These are phyloP conservation scores for Mythimna pallens DNA, from an alignment of 2,888 invertebrate species.

Conservation along the genomic window DNA sequence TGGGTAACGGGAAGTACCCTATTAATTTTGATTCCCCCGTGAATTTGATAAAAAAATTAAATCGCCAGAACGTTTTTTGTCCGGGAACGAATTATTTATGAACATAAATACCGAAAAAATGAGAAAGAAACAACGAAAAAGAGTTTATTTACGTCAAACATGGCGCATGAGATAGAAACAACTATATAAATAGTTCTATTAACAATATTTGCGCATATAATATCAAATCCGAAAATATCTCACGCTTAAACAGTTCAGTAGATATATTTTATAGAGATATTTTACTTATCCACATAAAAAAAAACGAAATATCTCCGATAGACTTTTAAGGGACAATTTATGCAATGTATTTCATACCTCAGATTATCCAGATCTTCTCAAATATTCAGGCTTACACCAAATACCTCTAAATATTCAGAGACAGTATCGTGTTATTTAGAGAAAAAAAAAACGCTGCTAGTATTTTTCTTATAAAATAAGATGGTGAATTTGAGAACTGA, in stretches of 20 bases:
- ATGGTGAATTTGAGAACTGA: slow-evolving; percentile 12
- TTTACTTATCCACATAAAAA: slow-evolving; percentile 43
- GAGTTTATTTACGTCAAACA: too few species aligned
- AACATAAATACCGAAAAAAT: neutral
- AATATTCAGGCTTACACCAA: slow-evolving; percentile 63
- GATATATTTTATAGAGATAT: slow-evolving; percentile 16
- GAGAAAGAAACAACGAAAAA: too few species aligned
- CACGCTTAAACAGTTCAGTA: neutral
- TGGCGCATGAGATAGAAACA: too few species aligned
- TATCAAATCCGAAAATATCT: neutral
- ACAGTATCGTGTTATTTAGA: slow-evolving; percentile 61
- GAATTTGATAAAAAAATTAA: too few species aligned
- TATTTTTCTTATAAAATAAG: slow-evolving; percentile 59
- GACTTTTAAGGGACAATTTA: slow-evolving; percentile 66
- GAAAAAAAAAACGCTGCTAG: slow-evolving; percentile 45
- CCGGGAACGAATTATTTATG: too few species aligned
- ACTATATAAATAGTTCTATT: neutral
- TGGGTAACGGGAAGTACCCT: too few species aligned
- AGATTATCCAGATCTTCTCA: slow-evolving; percentile 61
- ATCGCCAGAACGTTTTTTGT: too few species aligned
- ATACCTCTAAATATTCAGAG: slow-evolving; percentile 65
- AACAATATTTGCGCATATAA: neutral
- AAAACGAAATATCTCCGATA: slow-evolving; percentile 53
- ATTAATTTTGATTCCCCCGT: too few species aligned
- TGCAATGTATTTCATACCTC: slow-evolving; percentile 65